phyloP scores from a whole-genome alignment of 2,113 vertebrate genomes.

The Suncus etruscus region DNA sequence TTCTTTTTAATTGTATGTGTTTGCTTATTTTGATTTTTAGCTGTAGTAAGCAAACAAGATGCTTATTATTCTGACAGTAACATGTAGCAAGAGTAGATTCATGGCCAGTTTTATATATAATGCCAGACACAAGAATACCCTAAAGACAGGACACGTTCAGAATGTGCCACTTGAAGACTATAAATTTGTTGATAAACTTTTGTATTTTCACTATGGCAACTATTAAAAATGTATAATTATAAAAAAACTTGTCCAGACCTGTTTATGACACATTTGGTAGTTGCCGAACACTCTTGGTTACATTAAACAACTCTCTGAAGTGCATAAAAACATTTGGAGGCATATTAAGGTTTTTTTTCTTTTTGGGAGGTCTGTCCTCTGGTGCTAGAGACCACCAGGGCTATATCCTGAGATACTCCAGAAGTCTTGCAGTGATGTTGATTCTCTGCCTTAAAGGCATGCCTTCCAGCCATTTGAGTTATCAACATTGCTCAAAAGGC shows the following conservation, averaged over 20 bases:
- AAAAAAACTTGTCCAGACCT: constrained; percentile 20
- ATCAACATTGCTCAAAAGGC: too few species aligned
- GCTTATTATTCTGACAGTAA: neutral
- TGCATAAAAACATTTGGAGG: constrained; percentile 33
- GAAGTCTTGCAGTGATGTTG: too few species aligned
- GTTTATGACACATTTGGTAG: constrained; percentile 27
- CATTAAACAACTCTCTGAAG: constrained; percentile 9
- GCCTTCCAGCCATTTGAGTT: too few species aligned
- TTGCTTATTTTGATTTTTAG: neutral
- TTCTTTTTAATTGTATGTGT: neutral
- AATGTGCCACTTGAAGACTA: neutral
- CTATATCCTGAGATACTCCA: too few species aligned
- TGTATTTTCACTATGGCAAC: constrained; percentile 63
- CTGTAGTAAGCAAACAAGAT: neutral
- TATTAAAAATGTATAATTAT: constrained; percentile 41
- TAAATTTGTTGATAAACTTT: constrained; percentile 38
- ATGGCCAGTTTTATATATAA: neutral
- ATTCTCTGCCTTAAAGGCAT: too few species aligned
- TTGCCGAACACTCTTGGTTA: constrained; percentile 43
- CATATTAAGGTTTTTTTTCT: neutral
- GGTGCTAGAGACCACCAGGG: too few species aligned
- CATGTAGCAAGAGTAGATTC: neutral
- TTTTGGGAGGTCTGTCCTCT: too few species aligned
- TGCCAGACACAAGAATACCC: neutral
- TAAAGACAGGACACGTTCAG: neutral